Evolutionary conservation across 2,888 invertebrate genomes (phyloP), one percentile per base, ranked within the genome.

Genomic region (Pteria penguin): DNA sequence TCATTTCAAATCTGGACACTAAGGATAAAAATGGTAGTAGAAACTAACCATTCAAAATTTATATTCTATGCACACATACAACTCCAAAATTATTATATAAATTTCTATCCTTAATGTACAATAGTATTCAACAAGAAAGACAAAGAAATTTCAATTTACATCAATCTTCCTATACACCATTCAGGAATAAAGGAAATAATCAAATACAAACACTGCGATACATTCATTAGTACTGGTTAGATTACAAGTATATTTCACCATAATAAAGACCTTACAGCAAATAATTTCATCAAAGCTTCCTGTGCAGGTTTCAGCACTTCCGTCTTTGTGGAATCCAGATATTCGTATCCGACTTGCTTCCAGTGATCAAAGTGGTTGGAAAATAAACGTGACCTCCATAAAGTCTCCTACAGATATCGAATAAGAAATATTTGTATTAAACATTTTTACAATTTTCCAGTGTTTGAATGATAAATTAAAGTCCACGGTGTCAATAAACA

Each of bases 201-300:
- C 11, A 24, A 26, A 65, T 36, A 18, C 24, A 18, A 57, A 24
- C 33, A 66, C 45, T 11, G 24, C 45, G 45, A 57, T 57, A 18
- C 18, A 26, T 14, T 36, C 26, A 60, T 24, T 2, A 68, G 54
- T 36, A 32, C 31, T 18, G 14, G n/a, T n/a, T n/a, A n/a, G n/a
- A n/a, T n/a, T n/a, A n/a, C n/a, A n/a, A n/a, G n/a, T n/a, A n/a
- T n/a, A n/a, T n/a, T n/a, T n/a, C n/a, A n/a, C n/a, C n/a, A n/a
- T n/a, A 45, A 1, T 33, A 24, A 31, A 54, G 2, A n/a, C 93
- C 95, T 94, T 92, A 98, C 96, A 61, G 97, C 97, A 93, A 98
- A 98, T 62, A 97, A 92, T 92, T 97, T 97, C 83, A 98, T 94
- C n/a, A 97, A 94, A 4, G 95, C 94, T 90, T 97, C 96, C 75